Evolutionary conservation across 2,888 invertebrate genomes (phyloP).

Genomic region (Rhagium mordax): DNA sequence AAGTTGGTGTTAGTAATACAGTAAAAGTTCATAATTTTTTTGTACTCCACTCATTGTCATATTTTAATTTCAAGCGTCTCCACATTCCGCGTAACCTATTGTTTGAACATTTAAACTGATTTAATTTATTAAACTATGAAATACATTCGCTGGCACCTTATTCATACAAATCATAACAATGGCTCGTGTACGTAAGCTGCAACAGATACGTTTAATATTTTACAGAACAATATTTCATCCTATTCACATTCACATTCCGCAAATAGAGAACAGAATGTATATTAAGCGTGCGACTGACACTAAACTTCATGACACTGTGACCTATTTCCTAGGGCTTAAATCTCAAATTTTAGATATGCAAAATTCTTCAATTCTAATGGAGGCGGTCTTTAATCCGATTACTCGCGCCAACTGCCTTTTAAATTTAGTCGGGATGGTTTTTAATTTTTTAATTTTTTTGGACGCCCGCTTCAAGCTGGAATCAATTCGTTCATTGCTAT

Average conservation of each 20-base stretch:
- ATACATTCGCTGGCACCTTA: neutral
- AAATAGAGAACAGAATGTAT: neutral
- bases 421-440: constrained; percentile 24
- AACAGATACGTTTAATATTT: constrained; percentile 18
- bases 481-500: neutral
- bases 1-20: no score
- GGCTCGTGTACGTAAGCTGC: neutral
- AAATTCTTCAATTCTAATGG: constrained; percentile 31
- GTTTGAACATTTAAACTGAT: neutral
- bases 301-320: constrained; percentile 16
- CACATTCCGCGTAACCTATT: no score
- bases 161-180: constrained; percentile 8
- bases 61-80: no score
- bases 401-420: constrained; percentile 24
- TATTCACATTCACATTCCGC: neutral
- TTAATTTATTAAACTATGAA: neutral
- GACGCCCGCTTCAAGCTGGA: neutral
- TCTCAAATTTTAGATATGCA: constrained; percentile 33
- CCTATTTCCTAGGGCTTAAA: constrained; percentile 31
- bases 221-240: constrained; percentile 14
- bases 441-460: neutral
- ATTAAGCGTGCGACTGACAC: constrained; percentile 9
- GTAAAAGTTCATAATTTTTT: no score
- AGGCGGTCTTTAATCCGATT: constrained; percentile 32
- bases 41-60: no score